Conservation (phyloP, 2,888 invertebrate species). For the Drosophila conformis region DNA sequence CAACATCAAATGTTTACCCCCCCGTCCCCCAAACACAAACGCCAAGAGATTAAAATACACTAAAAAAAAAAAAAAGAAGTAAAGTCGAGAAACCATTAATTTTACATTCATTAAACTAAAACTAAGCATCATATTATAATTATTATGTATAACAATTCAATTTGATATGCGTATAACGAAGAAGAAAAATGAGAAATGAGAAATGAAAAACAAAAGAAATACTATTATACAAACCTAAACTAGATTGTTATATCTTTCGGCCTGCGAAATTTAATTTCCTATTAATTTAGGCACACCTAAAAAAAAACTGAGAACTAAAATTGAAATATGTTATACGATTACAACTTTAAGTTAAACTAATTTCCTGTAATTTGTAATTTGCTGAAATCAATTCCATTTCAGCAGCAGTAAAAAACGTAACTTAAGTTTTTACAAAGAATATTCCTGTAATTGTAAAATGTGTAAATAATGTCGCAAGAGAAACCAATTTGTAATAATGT, state of each 20-base stretch:
- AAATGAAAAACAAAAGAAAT: conserved; percentile 22
- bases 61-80: conserved; percentile 2
- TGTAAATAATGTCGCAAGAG: conserved; percentile 63
- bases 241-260: conserved; percentile 65
- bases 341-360: conserved; percentile 46
- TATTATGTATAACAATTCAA: conserved; percentile 43
- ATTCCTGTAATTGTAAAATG: conserved; percentile 75
- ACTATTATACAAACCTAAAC: conserved; percentile 34
- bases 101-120: conserved; percentile 43
- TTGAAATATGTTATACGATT: conserved; percentile 35
- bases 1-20: conserved; percentile 56
- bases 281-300: conserved; percentile 64
- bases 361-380: conserved; percentile 56
- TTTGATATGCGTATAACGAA: conserved; percentile 56
- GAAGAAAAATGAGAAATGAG: conserved; percentile 7
- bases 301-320: conserved; percentile 27
- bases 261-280: conserved; percentile 76
- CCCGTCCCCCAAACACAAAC: conserved; percentile 20
- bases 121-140: conserved; percentile 51
- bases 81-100: conserved; percentile 47
- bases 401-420: conserved; percentile 16
- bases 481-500: conserved; percentile 45
- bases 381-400: conserved; percentile 42
- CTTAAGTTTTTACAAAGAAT: conserved; percentile 63
- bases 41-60: conserved; percentile 65